These are phyloP conservation scores for Tachyglossus aculeatus DNA, from an alignment of 2,797 vertebrate species.

Conservation along the genomic window DNA sequence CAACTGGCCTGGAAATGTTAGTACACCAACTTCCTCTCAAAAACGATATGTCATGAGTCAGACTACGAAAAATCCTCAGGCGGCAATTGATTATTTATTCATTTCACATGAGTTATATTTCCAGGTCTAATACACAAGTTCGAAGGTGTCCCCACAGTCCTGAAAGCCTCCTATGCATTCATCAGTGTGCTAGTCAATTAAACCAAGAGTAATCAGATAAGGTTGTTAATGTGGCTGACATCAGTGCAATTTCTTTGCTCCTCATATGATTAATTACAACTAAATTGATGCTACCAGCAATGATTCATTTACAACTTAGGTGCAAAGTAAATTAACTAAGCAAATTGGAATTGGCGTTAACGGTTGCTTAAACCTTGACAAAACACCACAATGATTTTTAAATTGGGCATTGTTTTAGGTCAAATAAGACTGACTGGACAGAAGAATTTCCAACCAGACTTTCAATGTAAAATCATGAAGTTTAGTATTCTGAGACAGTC, in stretches of 20 bases:
- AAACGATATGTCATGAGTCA: background rate
- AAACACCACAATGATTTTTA: slow-evolving; percentile 50
- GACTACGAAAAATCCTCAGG: background rate
- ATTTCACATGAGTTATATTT: slow-evolving; percentile 22
- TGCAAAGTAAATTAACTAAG: slow-evolving; percentile 73
- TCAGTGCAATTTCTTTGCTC: slow-evolving; percentile 68
- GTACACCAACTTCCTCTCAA: background rate
- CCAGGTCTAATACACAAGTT: slow-evolving; percentile 29
- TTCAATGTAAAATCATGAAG: slow-evolving; percentile 39
- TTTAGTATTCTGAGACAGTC: too few relatives aligned
- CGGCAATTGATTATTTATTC: slow-evolving; percentile 32
- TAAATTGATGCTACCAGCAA: slow-evolving; percentile 77
- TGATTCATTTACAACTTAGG: slow-evolving; percentile 79
- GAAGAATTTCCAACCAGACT: slow-evolving; percentile 31
- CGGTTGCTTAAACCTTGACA: slow-evolving; percentile 64
- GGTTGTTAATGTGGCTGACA: slow-evolving; percentile 68
- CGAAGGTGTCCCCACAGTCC: slow-evolving; percentile 22
- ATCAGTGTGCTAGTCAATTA: slow-evolving; percentile 71
- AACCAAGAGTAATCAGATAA: slow-evolving; percentile 71
- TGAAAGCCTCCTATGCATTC: slow-evolving; percentile 52
- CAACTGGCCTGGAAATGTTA: slow-evolving; percentile 1
- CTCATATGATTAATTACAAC: slow-evolving; percentile 78
- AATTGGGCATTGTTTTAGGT: slow-evolving; percentile 31
- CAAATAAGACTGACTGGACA: slow-evolving; percentile 34
- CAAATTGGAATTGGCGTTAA: slow-evolving; percentile 70